Evolutionary conservation across 2,797 vertebrate species (phyloP).

Genomic region (Tamandua tetradactyla): DNA sequence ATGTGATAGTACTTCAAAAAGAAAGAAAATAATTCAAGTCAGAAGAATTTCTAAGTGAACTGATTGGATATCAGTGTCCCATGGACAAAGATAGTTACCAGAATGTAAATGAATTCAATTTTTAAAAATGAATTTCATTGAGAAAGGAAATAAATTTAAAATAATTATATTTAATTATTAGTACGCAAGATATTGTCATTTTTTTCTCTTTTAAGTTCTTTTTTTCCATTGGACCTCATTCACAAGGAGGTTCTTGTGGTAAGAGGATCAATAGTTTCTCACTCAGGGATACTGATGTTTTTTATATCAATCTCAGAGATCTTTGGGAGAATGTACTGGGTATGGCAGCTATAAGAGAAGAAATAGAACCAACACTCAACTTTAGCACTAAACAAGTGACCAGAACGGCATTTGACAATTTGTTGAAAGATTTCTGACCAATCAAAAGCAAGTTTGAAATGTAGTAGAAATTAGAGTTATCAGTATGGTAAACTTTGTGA

Average conservation of each 20-base stretch:
- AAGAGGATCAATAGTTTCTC: background rate
- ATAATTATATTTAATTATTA: background rate
- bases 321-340: background rate
- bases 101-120: background rate
- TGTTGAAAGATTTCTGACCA: slow-evolving; percentile 14
- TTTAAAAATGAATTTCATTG: background rate
- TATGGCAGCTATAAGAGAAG: background rate
- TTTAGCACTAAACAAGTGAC: background rate
- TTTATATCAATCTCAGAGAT: background rate
- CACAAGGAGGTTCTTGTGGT: background rate
- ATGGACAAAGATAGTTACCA: background rate
- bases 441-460: background rate
- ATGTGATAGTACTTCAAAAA: background rate
- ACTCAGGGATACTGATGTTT: background rate
- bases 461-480: slow-evolving; percentile 22
- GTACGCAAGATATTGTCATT: background rate
- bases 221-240: background rate
- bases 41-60: background rate
- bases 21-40: background rate
- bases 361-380: background rate
- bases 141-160: background rate
- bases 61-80: background rate
- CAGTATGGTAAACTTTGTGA: background rate
- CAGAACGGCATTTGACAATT: background rate
- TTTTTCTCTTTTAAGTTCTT: background rate